Evolutionary conservation across 1,140 invertebrate species (phyloP), one percentile per base, ranked within the genome.

Genomic region (Galleria mellonella): DNA sequence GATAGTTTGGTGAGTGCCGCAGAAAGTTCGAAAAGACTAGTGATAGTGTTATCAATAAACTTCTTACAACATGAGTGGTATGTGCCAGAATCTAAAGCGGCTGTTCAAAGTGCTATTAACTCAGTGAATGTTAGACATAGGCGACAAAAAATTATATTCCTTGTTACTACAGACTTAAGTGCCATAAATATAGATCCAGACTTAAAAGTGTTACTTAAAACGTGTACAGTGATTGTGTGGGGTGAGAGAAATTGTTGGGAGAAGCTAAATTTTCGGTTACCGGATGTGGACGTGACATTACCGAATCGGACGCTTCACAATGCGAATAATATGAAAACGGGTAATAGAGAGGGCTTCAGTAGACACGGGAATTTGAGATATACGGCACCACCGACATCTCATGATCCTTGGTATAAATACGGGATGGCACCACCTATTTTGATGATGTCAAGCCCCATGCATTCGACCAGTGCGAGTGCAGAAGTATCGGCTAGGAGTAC

Each of bases 191-290:
- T 94, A 33, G 95, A 96, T 70, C 91, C 94, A 9, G 94, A 97
- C 66, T 82, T 97, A 31, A 91, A 94, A 69, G 88, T 94, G 31
- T 90, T 96, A 42, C 88, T 97, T 9, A 93, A 95, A 68, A 94
- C 93, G 46, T 94, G 93, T 87, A 93, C 93, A 30, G 93, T 94
- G 51, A 92, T 96, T 15, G 89, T 92, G 65, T 96, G 94, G 93
- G 93, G 93, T 41, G 94, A 96, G 62, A 93, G 91, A 60, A 89
- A 93, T 63, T 96, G 96, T 87, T 96, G 94, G 94, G 93, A 96
- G 64, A 96, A 96, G 83, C 87, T 97, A 55, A 90, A 93, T 64
- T 97, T 94, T 88, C 92, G 93, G 43, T 92, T 97, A 91, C 95
- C 95, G 12, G 94, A 96, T 74, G 87, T 83, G 68, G 85, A 82